Base-by-base conservation (phyloP, 2,113 vertebrate genomes). In the Athene noctua region DNA sequence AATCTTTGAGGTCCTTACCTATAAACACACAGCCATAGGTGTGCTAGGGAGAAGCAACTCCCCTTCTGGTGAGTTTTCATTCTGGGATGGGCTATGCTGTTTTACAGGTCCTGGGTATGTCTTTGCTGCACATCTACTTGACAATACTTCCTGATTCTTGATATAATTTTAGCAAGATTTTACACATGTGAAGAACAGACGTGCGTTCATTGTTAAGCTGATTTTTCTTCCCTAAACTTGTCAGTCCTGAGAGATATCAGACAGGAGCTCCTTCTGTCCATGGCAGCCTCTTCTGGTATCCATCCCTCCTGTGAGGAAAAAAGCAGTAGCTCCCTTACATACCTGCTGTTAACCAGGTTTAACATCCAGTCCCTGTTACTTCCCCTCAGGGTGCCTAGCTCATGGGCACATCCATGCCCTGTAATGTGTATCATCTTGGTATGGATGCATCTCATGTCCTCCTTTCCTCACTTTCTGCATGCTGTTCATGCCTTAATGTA, bases 41-140 rank as follows among this genome's bases (percentile, higher is more conserved):
- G 5, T 65, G 23, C 30, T 49, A 81, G 26, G 38, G 61, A n/a
- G 36, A 79, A 72, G 27, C 40, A 63, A 23, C 3, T 93, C n/a
- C 10, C 10, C 19, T 87, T 74, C 73, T 85, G 61, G 3, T 58
- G n/a, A n/a, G 13, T 34, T 78, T 81, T 87, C 29, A 13, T 34
- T 10, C 23, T 59, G 44, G 57, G 34, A 25, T 0, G 13, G 47
- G 52, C 27, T 58, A 13, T 0, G 0, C 9, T 70, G 13, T 22
- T 86, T 75, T 71, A 51, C 25, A 36, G 23, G 20, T 70, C 34
- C 87, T 75, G 61, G 30, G 19, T 46, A 47, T 25, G 8, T 10
- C 42, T 42, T 15, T 74, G 61, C 7, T 72, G 32, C 47, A 29
- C 54, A 79, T 8, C 21, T 51, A 4, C 18, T 20, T 86, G 47